These are phyloP conservation scores for Cygnus olor DNA, from an alignment of 2,797 vertebrate genomes.

Conservation along the genomic window DNA sequence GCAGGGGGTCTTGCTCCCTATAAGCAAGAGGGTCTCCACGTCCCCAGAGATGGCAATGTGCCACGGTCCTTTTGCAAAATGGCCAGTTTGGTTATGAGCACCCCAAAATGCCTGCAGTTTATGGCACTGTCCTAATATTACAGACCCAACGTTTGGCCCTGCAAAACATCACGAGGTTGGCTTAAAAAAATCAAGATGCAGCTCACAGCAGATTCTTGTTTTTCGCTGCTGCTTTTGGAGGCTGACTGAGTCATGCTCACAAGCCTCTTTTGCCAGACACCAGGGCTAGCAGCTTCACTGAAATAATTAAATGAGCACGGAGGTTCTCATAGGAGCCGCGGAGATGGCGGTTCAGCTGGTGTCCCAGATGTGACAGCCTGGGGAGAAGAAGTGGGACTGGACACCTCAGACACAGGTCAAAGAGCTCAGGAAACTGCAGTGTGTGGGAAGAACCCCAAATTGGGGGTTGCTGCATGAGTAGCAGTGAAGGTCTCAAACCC, in stretches of 20 bases:
- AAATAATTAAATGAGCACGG: background rate
- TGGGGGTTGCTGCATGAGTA: accelerated
- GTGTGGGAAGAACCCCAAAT: background rate
- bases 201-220: conserved; percentile 58
- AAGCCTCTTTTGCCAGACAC: conserved; percentile 53
- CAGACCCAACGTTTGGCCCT: background rate
- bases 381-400: background rate
- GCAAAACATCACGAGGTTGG: conserved; percentile 30
- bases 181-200: conserved; percentile 60
- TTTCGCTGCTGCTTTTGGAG: conserved; percentile 37
- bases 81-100: background rate
- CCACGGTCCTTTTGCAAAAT: background rate
- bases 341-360: accelerated
- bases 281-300: conserved; percentile 4
- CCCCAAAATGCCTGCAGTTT: accelerated
- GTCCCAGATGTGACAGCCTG: background rate
- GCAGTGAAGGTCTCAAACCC: accelerated
- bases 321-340: background rate
- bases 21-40: background rate
- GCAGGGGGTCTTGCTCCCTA: background rate
- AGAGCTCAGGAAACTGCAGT: accelerated
- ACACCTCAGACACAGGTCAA: accelerated
- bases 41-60: accelerated
- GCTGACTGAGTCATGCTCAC: conserved; percentile 71
- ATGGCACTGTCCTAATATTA: background rate